These are phyloP conservation scores for Ephialtes manifestator DNA, from an alignment of 2,888 invertebrate species.

Conservation along the genomic window DNA sequence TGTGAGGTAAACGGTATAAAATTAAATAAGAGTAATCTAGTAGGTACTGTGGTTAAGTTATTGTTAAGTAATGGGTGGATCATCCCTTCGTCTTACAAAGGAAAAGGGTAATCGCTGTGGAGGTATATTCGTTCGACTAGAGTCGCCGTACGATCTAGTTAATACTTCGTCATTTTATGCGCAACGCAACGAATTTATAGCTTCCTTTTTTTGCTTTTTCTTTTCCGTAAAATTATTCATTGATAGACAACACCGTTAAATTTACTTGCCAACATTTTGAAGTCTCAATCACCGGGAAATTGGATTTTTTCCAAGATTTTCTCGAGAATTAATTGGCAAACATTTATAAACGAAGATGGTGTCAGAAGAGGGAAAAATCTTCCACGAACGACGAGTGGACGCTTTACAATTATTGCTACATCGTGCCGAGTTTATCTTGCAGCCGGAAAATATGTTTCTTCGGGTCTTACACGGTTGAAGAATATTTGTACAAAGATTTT, in stretches of 20 bases:
- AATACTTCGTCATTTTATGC: conserved; percentile 79
- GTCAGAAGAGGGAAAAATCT: conserved; percentile 15
- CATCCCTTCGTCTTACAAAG: conserved; percentile 58
- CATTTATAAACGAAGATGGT: conserved; percentile 22
- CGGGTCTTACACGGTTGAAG: conserved; percentile 1
- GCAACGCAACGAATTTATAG: conserved; percentile 69
- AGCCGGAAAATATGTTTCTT: conserved; percentile 30
- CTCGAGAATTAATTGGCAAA: conserved; percentile 58
- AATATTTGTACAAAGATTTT: conserved; percentile 9
- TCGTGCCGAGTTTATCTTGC: conserved; percentile 24
- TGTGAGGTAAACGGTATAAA: conserved; percentile 82
- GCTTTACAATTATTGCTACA: conserved; percentile 18
- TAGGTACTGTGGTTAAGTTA: conserved; percentile 82
- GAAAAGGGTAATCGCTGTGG: conserved; percentile 75
- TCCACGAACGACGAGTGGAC: conserved; percentile 44
- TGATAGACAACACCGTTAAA: conserved; percentile 38
- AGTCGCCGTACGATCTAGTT: conserved; percentile 83
- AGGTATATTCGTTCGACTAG: conserved; percentile 85
- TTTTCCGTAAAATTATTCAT: conserved; percentile 43
- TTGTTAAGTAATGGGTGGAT: conserved; percentile 72
- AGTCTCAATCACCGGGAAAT: conserved; percentile 15
- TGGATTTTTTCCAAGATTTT: conserved; percentile 10
- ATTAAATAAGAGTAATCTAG: conserved; percentile 80
- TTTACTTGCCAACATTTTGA: not conserved
- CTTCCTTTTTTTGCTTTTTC: conserved; percentile 25